Evolutionary conservation across 2,113 vertebrate genomes (phyloP), one percentile per base, ranked within the genome.

Genomic region (Ondatra zibethicus): DNA sequence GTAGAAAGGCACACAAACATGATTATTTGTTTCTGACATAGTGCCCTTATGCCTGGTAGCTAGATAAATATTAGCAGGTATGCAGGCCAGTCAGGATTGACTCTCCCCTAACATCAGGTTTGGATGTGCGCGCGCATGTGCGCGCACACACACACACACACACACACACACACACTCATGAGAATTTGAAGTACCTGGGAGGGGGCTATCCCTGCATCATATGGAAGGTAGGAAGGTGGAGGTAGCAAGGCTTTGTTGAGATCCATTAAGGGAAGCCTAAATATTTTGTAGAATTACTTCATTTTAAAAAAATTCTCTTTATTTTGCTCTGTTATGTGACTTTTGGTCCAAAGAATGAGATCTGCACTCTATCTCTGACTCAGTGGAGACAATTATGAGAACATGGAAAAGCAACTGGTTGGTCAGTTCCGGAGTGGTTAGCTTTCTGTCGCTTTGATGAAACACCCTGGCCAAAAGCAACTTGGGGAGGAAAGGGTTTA

Each of bases 41-140:
- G 39, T 75, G 10, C 72, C 4, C 21, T 75, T 21, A 11, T 75
- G 21, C 72, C 70, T 23, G 70, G 19, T 23, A 23, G 36, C 70
- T 39, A 10, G 8, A n/a, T 73, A 9, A 7, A 39, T 39, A 72
- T 21, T 73, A 39, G n/a, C 70, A 73, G 21, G n/a, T n/a, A n/a
- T 73, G 72, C n/a, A 73, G 72, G 7, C 72, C 72, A 39, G 72
- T 39, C 72, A 39, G 70, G n/a, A 23, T 19, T 21, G 70, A 73
- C n/a, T 39, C 70, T 73, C 23, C 19, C 70, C 70, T 73, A 39
- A n/a, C 33, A 68, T 72, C 68, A 72, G 16, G 13, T 68, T 68
- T 68, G 31, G 5, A 36, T 5, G 33, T 1, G 19, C 7, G 8
- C 7, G 19, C 3, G 19, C 3, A 21, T 1, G 8, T 33, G 7